Base-by-base conservation (phyloP, 2,888 invertebrate species). In the Latrodectus elegans region DNA sequence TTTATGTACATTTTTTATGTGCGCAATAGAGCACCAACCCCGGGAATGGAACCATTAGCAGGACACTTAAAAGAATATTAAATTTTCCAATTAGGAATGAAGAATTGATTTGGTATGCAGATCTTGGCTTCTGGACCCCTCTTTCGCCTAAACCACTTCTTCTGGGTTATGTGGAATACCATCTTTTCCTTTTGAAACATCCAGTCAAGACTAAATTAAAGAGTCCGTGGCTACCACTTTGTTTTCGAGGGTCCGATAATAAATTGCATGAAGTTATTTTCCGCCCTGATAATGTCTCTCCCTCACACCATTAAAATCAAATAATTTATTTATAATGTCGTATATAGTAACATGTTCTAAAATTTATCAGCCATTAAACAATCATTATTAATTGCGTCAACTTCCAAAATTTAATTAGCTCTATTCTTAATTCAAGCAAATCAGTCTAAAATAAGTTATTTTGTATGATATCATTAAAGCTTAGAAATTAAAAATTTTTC, bases 81-180 rank as follows among this genome's bases (percentile, higher is more conserved):
- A 89, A 89, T 89, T 86, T 86, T 83, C 86, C 86, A 86, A 86
- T 86, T 89, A 86, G 79, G 83, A 83, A 89, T 89, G 85, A 89
- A 75, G 82, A 86, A 89, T 89, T 80, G 89, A 89, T 89, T 89
- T 84, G 80, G 83, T 86, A 89, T 89, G 89, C 86, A 89, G 89
- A 89, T 86, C 88, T 82, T 70, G 68, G 72, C 80, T 85, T 80
- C 72, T 51, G 51, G 79, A 75, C 55, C 76, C 73, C 72, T 78
- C 49, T 77, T 55, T 52, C 67, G 78, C 87, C 64, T 78, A 79
- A 84, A 72, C 73, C 79, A 71, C 65, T 71, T 74, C 81, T 87
- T 77, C 72, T 60, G 80, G 76, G 82, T 77, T 77, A 88, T 83
- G 87, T 26, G 86, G 71, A 75, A 84, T 76, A 64, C 64, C 81